Conservation (phyloP, 2,888 invertebrate genomes). For the Punctoribates punctum region DNA sequence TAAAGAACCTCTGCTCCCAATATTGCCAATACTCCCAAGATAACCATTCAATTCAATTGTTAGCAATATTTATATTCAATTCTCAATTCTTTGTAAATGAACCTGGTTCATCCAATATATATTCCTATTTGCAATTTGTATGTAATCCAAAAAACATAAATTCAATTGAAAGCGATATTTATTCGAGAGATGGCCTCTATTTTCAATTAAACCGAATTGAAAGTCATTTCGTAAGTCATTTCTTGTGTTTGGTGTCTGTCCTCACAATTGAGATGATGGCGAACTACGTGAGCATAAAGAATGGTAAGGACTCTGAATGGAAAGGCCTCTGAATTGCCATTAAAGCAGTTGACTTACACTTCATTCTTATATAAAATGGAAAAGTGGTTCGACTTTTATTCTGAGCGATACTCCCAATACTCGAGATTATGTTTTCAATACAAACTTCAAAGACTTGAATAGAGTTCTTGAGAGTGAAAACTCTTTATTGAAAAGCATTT, state of each 20-base stretch:
- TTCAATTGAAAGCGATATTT: background rate
- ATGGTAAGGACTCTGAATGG: background rate
- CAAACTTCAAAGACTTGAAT: background rate
- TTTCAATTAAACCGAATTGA: background rate
- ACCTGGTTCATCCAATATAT: no score
- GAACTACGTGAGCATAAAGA: background rate
- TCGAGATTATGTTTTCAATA: conserved; percentile 6
- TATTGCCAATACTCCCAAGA: background rate
- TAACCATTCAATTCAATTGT: background rate
- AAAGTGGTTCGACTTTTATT: conserved; percentile 30
- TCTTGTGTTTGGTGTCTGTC: conserved; percentile 12
- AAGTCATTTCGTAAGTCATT: conserved; percentile 5
- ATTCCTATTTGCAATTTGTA: background rate
- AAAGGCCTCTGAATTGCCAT: conserved; percentile 23
- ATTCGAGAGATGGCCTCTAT: background rate
- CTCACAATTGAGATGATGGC: background rate
- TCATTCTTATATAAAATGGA: conserved; percentile 14
- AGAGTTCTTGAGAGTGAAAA: background rate
- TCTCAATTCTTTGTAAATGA: background rate
- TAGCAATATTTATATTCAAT: background rate
- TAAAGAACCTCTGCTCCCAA: background rate
- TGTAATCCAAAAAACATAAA: background rate
- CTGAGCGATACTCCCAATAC: background rate
- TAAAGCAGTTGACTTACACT: conserved; percentile 29
- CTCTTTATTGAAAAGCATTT: conserved; percentile 18